These are phyloP conservation scores for Chesias legatella DNA, from an alignment of 2,888 invertebrate genomes.

Conservation along the genomic window DNA sequence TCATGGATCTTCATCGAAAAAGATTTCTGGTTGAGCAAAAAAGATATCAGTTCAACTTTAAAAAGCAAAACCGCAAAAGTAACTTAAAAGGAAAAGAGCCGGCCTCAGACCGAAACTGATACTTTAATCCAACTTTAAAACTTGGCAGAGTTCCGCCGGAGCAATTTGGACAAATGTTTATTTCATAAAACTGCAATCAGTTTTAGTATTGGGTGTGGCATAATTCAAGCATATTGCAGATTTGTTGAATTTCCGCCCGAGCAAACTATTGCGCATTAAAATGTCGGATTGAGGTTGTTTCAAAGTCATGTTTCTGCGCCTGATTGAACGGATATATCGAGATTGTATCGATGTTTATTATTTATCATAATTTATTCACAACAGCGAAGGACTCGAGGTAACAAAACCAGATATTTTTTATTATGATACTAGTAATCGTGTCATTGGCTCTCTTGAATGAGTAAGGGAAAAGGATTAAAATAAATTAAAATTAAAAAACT, in stretches of 20 bases:
- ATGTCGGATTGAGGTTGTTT: background rate
- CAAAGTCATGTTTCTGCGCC: background rate
- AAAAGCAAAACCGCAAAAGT: background rate
- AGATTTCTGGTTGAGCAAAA: background rate
- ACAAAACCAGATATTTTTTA: no score
- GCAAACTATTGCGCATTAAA: background rate
- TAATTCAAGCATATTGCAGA: background rate
- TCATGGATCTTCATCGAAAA: background rate
- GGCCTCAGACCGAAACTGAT: constrained; percentile 2
- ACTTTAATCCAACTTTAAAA: constrained; percentile 4
- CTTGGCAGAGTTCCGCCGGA: constrained; percentile 13
- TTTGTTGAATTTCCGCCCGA: background rate
- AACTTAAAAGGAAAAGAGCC: constrained; percentile 11
- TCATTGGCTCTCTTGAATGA: no score
- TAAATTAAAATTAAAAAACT: no score
- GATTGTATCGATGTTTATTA: no score
- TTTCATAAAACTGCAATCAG: constrained; percentile 1
- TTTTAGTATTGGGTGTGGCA: background rate
- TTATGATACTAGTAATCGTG: no score
- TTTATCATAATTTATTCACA: no score
- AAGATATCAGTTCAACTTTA: constrained; percentile 3
- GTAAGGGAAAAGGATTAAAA: no score
- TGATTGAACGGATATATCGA: background rate
- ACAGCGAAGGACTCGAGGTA: no score
- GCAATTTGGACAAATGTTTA: constrained; percentile 4